phyloP scores from a whole-genome alignment of 1,140 invertebrate genomes.

The Octopus bimaculoides region DNA sequence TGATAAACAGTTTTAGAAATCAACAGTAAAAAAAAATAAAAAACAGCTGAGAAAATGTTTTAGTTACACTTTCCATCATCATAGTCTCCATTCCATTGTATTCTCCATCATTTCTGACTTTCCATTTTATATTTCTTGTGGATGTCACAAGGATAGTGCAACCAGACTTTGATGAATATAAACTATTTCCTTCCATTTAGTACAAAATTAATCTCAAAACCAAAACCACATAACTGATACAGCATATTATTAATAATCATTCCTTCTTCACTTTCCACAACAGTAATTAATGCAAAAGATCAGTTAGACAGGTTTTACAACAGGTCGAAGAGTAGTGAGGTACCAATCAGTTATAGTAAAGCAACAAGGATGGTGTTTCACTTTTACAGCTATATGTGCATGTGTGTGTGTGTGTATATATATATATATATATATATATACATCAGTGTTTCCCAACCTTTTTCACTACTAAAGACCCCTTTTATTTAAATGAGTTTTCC shows the following conservation, averaged over 20 bases:
- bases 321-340: not conserved
- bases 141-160: too few relatives aligned
- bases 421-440: not conserved
- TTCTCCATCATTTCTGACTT: too few relatives aligned
- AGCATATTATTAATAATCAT: not conserved
- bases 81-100: too few relatives aligned
- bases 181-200: too few relatives aligned
- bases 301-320: not conserved
- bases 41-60: too few relatives aligned
- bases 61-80: too few relatives aligned
- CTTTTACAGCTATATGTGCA: not conserved
- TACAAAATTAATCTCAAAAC: not conserved
- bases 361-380: not conserved
- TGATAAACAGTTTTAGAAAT: too few relatives aligned
- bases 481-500: not conserved
- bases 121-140: too few relatives aligned
- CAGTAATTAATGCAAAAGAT: not conserved
- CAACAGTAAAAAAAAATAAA: too few relatives aligned
- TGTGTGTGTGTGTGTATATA: not conserved
- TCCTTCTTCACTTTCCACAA: not conserved
- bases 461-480: not conserved
- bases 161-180: too few relatives aligned
- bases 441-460: not conserved
- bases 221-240: not conserved
- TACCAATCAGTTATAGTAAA: not conserved